A percentile compares a stretch with the other conserved stretches of the same genome.
These are phyloP conservation scores for Carcina quercana DNA, from an alignment of 2,888 invertebrate species.

Conservation along the genomic window DNA sequence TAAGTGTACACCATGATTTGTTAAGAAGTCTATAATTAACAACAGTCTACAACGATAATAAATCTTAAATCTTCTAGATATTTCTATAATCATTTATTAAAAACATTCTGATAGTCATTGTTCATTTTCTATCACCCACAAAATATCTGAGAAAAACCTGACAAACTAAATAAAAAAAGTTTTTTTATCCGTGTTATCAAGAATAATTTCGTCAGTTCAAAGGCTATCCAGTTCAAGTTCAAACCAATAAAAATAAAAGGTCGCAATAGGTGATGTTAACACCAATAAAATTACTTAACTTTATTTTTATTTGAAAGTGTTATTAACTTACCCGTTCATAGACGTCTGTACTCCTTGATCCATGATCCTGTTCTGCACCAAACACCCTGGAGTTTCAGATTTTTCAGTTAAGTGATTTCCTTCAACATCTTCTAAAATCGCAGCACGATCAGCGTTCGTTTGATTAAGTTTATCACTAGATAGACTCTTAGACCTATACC, in stretches of 20 bases:
- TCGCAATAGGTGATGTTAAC: background rate
- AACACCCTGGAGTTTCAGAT: slow-evolving; percentile 60
- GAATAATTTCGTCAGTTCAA: no score
- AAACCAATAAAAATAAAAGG: background rate
- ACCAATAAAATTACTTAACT: background rate
- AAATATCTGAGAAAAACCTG: no score
- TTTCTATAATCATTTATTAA: no score
- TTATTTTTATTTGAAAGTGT: background rate
- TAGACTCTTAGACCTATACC: slow-evolving; percentile 63
- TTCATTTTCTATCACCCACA: no score
- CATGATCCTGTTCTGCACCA: slow-evolving; percentile 46
- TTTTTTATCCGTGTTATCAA: no score
- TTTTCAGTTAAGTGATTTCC: slow-evolving; percentile 53
- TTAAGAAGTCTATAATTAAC: no score
- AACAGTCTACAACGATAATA: no score
- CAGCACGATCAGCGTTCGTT: slow-evolving; percentile 57
- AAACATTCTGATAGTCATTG: no score
- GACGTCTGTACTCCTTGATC: slow-evolving; percentile 33
- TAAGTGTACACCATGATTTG: no score
- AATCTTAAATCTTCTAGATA: no score
- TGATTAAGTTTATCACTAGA: slow-evolving; percentile 69
- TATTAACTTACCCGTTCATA: slow-evolving; percentile 7
- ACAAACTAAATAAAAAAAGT: no score
- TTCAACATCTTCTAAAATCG: slow-evolving; percentile 62
- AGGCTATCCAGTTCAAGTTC: background rate